Base-by-base conservation (phyloP, 2,888 invertebrate genomes). In the Drosophila anomelani region DNA sequence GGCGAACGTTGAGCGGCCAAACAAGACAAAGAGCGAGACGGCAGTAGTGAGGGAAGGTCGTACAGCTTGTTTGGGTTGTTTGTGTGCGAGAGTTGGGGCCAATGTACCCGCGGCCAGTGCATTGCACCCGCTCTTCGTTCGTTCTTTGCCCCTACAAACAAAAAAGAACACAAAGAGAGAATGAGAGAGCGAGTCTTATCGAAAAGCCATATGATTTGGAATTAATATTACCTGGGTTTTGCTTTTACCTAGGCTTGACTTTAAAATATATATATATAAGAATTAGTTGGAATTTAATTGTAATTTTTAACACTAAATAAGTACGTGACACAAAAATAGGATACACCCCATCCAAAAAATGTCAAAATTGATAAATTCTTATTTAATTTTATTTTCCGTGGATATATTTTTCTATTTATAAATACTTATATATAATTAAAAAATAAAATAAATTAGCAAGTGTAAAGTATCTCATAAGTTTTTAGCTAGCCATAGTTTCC, bases 101-200 rank as follows among this genome's bases (percentile, higher is more conserved):
- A 85, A 77, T 80, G 85, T 80, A 89, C 84, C 75, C 76, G 59
- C 51, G 62, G 58, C 53, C 71, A 85, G 89, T 89, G 79, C 89
- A 77, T 80, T 85, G 89, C 88, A 82, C 89, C 54, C 51, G 53
- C 32, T 56, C 46, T 43, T 62, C 36, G 10, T 29, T 32, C 46
- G 57, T 56, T 56, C 20, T 36, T 38, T 17, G 66, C 6, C 13
- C 15, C 20, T 17, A 15, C 8, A 38, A 46, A 69, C 20, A 53
- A 64, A n/a, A 10, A 29, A 43, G 9, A 17, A 12, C 5, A n/a
- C 13, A 6, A 7, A 15, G 44, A 46, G n/a, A 36, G 20, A 54
- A 23, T 17, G 15, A 34, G 20, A n/a, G 49, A 4, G 17, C 9
- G 39, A 32, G 17, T 34, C 32, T 51, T 51, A 20, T 20, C 9